Evolutionary conservation across 2,888 invertebrate genomes (phyloP).

Genomic region (Diaprepes abbreviatus): DNA sequence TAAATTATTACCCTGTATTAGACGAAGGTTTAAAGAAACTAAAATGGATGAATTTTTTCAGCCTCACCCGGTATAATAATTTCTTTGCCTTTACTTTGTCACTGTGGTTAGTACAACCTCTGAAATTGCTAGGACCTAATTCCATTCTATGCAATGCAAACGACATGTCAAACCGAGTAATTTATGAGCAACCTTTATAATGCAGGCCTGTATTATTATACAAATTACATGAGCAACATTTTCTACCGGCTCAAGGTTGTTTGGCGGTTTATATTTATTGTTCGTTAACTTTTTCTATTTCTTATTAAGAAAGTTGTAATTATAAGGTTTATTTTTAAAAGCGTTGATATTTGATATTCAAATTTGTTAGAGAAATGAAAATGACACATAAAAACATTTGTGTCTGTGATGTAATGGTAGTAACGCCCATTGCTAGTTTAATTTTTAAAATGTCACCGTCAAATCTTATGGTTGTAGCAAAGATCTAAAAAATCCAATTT

Average conservation of each 20-base stretch:
- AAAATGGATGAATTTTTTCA: no score
- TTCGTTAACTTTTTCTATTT: conserved; percentile 25
- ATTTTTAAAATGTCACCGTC: no score
- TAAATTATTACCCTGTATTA: no score
- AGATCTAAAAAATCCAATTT: no score
- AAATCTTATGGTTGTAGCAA: no score
- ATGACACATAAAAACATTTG: no score
- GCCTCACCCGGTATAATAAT: no score
- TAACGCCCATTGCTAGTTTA: no score
- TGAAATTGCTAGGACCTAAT: conserved; percentile 1
- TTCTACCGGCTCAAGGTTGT: conserved; percentile 34
- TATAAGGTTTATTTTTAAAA: conserved; percentile 3
- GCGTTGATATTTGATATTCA: conserved; percentile 7
- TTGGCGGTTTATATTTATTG: conserved; percentile 23
- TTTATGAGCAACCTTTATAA: conserved; percentile 46
- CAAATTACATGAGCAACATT: conserved; percentile 43
- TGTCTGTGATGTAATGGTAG: no score
- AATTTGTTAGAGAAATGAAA: no score
- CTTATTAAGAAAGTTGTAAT: conserved; percentile 25
- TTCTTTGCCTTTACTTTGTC: no score
- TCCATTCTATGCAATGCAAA: conserved; percentile 43
- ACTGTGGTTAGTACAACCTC: neutral
- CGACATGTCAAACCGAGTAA: conserved; percentile 40
- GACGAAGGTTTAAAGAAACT: no score
- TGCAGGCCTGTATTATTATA: conserved; percentile 38